Conservation (phyloP, 2,113 vertebrate genomes). For the Trichomycterus rosablanca region DNA sequence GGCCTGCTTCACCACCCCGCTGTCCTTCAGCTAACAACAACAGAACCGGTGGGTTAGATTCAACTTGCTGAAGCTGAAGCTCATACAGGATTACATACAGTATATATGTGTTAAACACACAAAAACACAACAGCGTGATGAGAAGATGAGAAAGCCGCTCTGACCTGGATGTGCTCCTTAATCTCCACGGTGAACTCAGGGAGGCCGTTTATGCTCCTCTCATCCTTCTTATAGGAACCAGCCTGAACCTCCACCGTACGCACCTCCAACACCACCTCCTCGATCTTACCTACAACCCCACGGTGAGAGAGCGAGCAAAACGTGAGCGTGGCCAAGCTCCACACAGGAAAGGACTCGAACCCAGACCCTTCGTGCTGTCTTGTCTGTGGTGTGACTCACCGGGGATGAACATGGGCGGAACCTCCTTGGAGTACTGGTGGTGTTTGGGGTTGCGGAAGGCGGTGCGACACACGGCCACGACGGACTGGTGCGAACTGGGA, state of each 20-base stretch:
- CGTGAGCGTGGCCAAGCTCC: neutral
- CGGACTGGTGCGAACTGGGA: conserved; percentile 90
- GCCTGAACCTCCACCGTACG: conserved; percentile 75
- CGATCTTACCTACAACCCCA: conserved; percentile 82
- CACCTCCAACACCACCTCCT: conserved; percentile 91
- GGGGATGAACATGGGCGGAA: conserved; percentile 97
- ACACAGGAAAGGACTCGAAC: no score
- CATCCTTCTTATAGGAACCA: conserved; percentile 73
- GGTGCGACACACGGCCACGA: conserved; percentile 89
- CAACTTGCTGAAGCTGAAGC: no score
- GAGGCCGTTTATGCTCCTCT: conserved; percentile 82
- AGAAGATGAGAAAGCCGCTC: neutral
- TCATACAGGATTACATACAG: no score
- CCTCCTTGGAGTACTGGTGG: conserved; percentile 76
- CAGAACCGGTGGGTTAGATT: no score
- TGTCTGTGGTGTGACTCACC: conserved; percentile 75
- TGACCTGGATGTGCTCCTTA: conserved; percentile 88
- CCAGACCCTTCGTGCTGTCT: no score
- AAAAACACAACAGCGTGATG: no score
- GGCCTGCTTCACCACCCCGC: conserved; percentile 80
- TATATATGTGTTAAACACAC: no score
- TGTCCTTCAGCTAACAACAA: conserved; percentile 75
- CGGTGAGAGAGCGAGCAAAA: neutral
- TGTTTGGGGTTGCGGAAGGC: conserved; percentile 89
- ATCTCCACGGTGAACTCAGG: conserved; percentile 85